Evolutionary conservation across 2,113 vertebrate species (phyloP).

Genomic region (Mirza zaza): DNA sequence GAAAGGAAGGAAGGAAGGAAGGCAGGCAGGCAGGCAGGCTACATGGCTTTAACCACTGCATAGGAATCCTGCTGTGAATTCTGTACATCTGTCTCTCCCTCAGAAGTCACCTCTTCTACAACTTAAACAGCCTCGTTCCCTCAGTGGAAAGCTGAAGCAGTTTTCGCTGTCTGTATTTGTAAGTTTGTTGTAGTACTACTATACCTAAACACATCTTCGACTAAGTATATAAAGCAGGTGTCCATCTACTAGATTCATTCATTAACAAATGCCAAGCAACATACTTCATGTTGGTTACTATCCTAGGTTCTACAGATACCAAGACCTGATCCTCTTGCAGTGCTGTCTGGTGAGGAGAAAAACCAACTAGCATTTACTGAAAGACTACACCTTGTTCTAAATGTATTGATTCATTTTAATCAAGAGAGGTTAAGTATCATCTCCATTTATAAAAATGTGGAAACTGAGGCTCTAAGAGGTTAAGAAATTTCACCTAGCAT

Average conservation of each 20-base stretch:
- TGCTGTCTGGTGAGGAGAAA: not conserved
- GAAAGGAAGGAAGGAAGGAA: not conserved
- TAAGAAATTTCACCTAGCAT: not conserved
- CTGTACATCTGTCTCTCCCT: not conserved
- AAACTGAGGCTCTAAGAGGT: not conserved
- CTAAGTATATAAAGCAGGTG: not conserved
- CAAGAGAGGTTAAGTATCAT: not conserved
- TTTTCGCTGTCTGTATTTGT: not conserved
- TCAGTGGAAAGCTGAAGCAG: not conserved
- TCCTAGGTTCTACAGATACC: not conserved
- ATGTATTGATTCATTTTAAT: not conserved
- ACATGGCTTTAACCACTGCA: not conserved
- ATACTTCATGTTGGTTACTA: not conserved
- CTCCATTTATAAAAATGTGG: not conserved
- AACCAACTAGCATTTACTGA: not conserved
- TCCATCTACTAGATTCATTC: not conserved
- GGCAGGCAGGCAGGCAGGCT: too few relatives aligned
- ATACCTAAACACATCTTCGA: not conserved
- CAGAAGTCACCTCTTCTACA: not conserved
- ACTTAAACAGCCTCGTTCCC: not conserved
- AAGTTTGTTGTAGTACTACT: not conserved
- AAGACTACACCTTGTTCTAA: not conserved
- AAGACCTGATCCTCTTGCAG: not conserved
- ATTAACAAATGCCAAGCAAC: not conserved
- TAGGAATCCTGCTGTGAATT: not conserved